Evolutionary conservation across 2,797 vertebrate species (phyloP).

Genomic region (Enteromius mattozi): DNA sequence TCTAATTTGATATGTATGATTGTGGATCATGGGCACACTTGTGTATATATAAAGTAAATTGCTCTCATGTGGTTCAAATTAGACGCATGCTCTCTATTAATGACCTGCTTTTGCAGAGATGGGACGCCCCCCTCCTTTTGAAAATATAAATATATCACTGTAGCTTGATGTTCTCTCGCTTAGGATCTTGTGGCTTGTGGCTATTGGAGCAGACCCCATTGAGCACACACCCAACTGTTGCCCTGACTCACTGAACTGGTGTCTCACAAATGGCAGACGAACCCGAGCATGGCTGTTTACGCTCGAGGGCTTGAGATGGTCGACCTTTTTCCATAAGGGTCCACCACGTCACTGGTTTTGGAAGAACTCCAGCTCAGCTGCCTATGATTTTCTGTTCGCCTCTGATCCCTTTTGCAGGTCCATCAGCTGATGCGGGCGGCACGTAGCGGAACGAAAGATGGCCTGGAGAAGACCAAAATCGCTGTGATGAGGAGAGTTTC

Average conservation of each 20-base stretch:
- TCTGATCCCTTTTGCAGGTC: constrained; percentile 77
- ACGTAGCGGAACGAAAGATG: constrained; percentile 91
- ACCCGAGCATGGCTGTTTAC: not conserved
- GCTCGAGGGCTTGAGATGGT: constrained; percentile 19
- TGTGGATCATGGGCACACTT: constrained; percentile 62
- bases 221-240: constrained; percentile 1
- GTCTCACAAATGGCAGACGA: constrained; percentile 23
- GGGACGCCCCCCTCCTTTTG: not conserved
- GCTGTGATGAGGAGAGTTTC: constrained; percentile 92
- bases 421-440: constrained; percentile 96
- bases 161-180: constrained; percentile 63
- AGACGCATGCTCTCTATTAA: constrained; percentile 68
- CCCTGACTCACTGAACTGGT: not conserved
- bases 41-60: constrained; percentile 66
- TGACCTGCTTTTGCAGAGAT: constrained; percentile 70
- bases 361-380: constrained; percentile 46
- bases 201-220: not conserved
- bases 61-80: constrained; percentile 66
- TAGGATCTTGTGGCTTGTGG: constrained; percentile 12
- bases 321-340: constrained; percentile 20
- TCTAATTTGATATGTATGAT: constrained; percentile 17
- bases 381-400: constrained; percentile 10
- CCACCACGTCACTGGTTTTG: not conserved
- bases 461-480: constrained; percentile 92
- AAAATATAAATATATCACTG: constrained; percentile 52